Conservation (phyloP, 2,797 vertebrate species). For the Ceryle rudis region DNA sequence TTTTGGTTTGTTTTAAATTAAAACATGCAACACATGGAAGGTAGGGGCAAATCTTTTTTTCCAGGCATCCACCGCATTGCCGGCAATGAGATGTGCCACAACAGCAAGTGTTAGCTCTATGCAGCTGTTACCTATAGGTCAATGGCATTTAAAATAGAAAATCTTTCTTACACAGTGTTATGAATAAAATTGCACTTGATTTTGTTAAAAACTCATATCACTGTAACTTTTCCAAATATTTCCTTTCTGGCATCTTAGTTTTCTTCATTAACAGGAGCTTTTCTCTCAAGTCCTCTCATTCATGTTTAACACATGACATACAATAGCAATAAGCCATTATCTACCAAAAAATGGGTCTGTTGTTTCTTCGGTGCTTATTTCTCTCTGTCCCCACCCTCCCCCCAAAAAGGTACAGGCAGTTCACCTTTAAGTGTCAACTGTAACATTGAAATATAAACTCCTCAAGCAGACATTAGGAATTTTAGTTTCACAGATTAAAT, state of each 20-base stretch:
- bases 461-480: slow-evolving; percentile 75
- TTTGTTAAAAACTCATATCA: slow-evolving; percentile 75
- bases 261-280: slow-evolving; percentile 50
- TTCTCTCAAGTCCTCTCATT: slow-evolving; percentile 19
- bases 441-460: slow-evolving; percentile 68
- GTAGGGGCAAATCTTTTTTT: slow-evolving; percentile 56
- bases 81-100: slow-evolving; percentile 82
- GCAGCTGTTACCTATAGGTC: slow-evolving; percentile 72
- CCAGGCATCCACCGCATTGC: slow-evolving; percentile 79
- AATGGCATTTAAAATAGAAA: slow-evolving; percentile 82
- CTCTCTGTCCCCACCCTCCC: slow-evolving; percentile 53
- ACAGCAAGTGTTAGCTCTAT: slow-evolving; percentile 68
- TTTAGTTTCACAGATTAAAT: slow-evolving; percentile 81
- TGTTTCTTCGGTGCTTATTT: slow-evolving; percentile 47
- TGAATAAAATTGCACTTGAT: slow-evolving; percentile 85
- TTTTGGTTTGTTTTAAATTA: neutral
- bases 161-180: slow-evolving; percentile 80
- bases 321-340: slow-evolving; percentile 17
- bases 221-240: slow-evolving; percentile 71
- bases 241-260: slow-evolving; percentile 42
- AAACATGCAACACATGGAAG: slow-evolving; percentile 26
- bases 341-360: slow-evolving; percentile 56
- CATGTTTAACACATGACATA: neutral
- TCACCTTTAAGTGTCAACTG: slow-evolving; percentile 66
- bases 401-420: slow-evolving; percentile 63